Evolutionary conservation across 2,888 invertebrate species (phyloP).

Genomic region (Cheilosia vernalis): DNA sequence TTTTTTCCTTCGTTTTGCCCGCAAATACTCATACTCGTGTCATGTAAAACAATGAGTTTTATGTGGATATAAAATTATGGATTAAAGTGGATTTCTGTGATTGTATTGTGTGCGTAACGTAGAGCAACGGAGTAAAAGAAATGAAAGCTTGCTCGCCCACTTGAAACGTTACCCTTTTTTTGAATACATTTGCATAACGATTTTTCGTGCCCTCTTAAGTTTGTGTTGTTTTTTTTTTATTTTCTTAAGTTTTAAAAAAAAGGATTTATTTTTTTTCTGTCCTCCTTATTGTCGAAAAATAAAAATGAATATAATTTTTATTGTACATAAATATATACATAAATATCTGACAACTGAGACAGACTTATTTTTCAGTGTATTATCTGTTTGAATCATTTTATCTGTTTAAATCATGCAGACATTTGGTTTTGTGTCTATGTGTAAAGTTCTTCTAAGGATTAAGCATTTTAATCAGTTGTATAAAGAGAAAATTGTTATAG

Average conservation of each 20-base stretch:
- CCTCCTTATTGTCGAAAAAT: background rate
- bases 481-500: background rate
- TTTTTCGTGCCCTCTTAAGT: constrained; percentile 14
- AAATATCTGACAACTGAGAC: constrained; percentile 3
- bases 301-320: background rate
- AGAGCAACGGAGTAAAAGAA: background rate
- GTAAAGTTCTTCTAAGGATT: background rate
- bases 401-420: background rate
- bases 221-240: constrained; percentile 8
- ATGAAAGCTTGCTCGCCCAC: constrained; percentile 28
- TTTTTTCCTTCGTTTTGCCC: background rate
- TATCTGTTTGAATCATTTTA: background rate
- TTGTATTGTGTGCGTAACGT: constrained; percentile 16
- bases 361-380: background rate
- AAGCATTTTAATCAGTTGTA: background rate
- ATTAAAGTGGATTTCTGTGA: constrained; percentile 62
- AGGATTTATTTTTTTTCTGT: background rate
- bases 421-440: background rate
- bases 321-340: constrained; percentile 38
- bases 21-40: constrained; percentile 18
- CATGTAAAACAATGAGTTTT: constrained; percentile 40
- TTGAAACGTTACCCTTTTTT: constrained; percentile 57
- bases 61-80: constrained; percentile 51
- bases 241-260: constrained; percentile 8
- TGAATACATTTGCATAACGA: constrained; percentile 63